phyloP scores from a whole-genome alignment of 2,113 vertebrate genomes.

The Phoenicopterus ruber region DNA sequence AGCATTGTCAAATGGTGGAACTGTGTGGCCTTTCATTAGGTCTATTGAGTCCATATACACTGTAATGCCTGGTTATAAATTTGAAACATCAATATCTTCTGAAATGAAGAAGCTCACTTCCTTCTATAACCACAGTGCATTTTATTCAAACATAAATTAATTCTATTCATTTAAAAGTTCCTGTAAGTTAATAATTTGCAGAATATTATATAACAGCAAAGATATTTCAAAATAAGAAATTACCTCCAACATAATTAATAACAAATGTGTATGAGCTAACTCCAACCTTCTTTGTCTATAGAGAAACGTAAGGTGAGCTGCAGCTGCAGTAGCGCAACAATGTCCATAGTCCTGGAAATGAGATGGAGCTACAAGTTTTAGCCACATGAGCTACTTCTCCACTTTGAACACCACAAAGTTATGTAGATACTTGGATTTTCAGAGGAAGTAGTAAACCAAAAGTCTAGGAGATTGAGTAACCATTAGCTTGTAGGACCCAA shows the following conservation, averaged over 20 bases:
- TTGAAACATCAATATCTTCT: slow-evolving; percentile 40
- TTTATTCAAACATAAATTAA: background rate
- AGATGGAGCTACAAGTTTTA: background rate
- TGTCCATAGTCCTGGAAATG: background rate
- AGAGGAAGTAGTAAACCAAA: background rate
- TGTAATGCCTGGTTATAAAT: slow-evolving; percentile 10
- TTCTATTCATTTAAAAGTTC: background rate
- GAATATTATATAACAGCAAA: background rate
- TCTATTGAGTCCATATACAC: background rate
- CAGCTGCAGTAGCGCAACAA: background rate
- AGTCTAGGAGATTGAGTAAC: background rate
- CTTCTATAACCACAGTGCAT: background rate
- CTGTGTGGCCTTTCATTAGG: slow-evolving; percentile 23
- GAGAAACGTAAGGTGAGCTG: background rate
- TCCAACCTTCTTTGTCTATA: background rate
- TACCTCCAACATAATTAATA: background rate
- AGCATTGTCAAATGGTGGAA: background rate
- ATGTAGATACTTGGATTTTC: background rate
- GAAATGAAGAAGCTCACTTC: slow-evolving; percentile 7
- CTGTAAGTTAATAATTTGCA: background rate
- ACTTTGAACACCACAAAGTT: background rate
- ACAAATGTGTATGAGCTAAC: background rate
- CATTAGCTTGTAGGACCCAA: background rate
- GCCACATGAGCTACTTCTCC: background rate
- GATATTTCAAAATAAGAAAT: background rate